Percentiles rank a stretch among this genome's conserved stretches.
These are phyloP conservation scores for Conger conger DNA, from an alignment of 2,113 vertebrate species.

Conservation along the genomic window DNA sequence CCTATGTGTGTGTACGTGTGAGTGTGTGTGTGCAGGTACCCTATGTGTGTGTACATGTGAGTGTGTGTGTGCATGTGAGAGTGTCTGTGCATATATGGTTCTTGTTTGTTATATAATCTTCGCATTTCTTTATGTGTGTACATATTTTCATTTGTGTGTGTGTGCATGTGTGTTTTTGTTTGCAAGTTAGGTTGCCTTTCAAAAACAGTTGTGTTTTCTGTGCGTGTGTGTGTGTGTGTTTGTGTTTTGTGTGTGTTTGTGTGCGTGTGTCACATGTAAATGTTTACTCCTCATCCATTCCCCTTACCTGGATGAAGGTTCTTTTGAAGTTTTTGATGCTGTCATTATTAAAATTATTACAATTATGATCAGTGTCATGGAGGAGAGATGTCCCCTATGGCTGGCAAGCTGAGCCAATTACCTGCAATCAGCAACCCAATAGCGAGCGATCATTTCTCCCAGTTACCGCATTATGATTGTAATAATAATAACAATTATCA, in stretches of 20 bases:
- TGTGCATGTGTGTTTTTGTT: not conserved
- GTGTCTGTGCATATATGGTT: not conserved
- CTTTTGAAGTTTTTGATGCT: conserved; percentile 40
- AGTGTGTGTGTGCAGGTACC: not conserved
- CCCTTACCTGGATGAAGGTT: conserved; percentile 20
- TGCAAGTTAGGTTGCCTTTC: too few species aligned
- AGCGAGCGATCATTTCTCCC: not conserved
- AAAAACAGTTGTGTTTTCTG: too few species aligned
- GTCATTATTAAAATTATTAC: not conserved
- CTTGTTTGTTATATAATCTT: too few species aligned
- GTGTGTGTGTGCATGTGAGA: conserved; percentile 1
- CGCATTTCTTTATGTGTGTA: not conserved
- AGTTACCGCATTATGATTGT: not conserved
- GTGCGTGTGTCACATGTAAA: conserved; percentile 44
- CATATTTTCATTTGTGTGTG: not conserved
- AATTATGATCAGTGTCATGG: conserved; percentile 17
- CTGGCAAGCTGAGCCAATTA: not conserved
- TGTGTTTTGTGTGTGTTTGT: conserved; percentile 22
- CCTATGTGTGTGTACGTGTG: conserved; percentile 6
- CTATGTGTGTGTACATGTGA: not conserved
- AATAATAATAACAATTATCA: not conserved
- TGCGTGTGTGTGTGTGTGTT: not conserved
- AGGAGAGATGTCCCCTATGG: not conserved
- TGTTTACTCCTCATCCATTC: conserved; percentile 16
- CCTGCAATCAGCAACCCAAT: not conserved